Base-by-base conservation (phyloP, 2,113 vertebrate genomes). In the Machaerirhynchus nigripectus region DNA sequence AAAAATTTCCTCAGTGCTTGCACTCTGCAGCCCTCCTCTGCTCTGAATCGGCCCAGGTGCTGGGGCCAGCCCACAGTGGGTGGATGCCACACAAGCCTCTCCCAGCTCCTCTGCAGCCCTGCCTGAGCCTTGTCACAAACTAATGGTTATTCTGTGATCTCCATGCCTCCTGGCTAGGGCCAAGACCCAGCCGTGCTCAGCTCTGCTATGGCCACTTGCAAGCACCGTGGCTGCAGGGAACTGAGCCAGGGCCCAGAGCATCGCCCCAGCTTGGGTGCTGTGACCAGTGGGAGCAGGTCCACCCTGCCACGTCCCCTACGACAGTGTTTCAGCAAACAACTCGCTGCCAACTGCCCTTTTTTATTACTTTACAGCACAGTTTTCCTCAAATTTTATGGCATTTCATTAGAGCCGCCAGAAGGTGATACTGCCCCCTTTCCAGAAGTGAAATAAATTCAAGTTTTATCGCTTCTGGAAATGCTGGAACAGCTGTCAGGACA, bases 401-500 rank as follows among this genome's bases (percentile, higher is more conserved):
- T 98, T 98, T 98, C 98, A 98, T 98, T 98, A 98, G 98, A 98
- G 97, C 98, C 74, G 81, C 98, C 98, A 98, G 98, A 98, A 98
- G 98, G 98, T 98, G 98, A 98, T 98, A 98, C 98, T 98, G 98
- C 98, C 98, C 98, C 98, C 96, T 98, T 98, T 98, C 97, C 98
- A 97, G 97, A 98, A 98, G 98, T 97, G 98, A 98, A 98, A 98
- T 98, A 98, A 98, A 98, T 98, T 97, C 98, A 97, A 95, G 97
- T 98, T 98, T 98, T 98, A 98, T 98, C 96, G 97, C 98, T 98
- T 97, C 98, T 98, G 98, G 98, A 98, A 98, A 98, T 97, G 98
- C 98, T 97, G 82, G 96, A 98, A 97, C 97, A 98, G 97, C 98
- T 98, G 98, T 98, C 98, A 98, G 95, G 97, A 96, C 97, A 80